Base-by-base conservation (phyloP, 2,888 invertebrate genomes). In the Antheraea yamamai region DNA sequence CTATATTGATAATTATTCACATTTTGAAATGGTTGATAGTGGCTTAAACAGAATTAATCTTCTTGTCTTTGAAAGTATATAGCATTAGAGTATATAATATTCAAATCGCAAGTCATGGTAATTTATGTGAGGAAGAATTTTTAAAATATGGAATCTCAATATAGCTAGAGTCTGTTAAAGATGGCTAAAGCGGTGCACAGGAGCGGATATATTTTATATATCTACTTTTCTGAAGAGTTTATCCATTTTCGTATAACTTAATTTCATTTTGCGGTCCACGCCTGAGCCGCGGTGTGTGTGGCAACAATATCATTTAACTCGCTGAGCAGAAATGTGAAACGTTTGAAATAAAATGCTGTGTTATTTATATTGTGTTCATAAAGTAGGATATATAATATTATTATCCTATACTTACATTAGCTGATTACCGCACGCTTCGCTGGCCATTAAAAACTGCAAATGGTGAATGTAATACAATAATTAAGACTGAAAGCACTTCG, bases 211-310 rank as follows among this genome's bases (percentile, higher is more conserved):
- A 81, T 82, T 81, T 75, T 79, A 81, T 79, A 86, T 85, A 82
- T 82, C 83, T 85, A 85, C 83, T 83, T 85, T 85, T 84, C 89
- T 82, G 80, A 83, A 55, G 18, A 83, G 84, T 85, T 85, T 86
- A 83, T 81, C 77, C 77, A 74, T 80, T 77, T 80, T 81, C 83
- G 79, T 77, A 80, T 80, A 79, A 78, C 84, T 85, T 89, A 87
- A 89, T 88, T 89, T 87, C 78, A 85, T 89, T 87, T 84, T 79
- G 78, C 76, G 72, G 76, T 79, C 81, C 75, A 80, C 78, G 77
- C 52, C 52, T 26, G 52, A 72, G 52, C 47, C 52, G 72, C 47
- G 4, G 2, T 20, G 7, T 55, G 7, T 55, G 55, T 55, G 2
- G 55, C 55, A 52, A 73, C 72, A 39, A 16, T 8, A 47, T 39